Percentiles rank a stretch among this genome's conserved stretches.
These are phyloP conservation scores for Squalus acanthias DNA, from an alignment of 2,797 vertebrate genomes.

Conservation along the genomic window DNA sequence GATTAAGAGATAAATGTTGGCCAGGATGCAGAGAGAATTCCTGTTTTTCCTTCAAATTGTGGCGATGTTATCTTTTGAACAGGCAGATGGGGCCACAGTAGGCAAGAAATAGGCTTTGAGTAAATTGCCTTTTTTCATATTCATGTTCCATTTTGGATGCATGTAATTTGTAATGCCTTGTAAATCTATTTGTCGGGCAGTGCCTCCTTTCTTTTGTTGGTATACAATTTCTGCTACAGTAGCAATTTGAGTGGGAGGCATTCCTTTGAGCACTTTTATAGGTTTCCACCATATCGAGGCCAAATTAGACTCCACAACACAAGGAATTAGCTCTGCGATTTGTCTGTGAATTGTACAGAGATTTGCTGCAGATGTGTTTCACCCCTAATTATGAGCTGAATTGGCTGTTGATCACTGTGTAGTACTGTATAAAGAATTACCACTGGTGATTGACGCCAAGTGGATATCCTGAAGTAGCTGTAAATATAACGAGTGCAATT, in stretches of 20 bases:
- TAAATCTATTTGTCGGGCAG: too few relatives aligned
- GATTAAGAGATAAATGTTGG: not conserved
- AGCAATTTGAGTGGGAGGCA: not conserved
- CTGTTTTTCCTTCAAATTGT: not conserved
- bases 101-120: not conserved
- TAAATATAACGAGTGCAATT: not conserved
- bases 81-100: not conserved
- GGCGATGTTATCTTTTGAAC: not conserved
- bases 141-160: not conserved
- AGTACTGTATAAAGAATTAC: not conserved
- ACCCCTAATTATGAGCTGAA: not conserved
- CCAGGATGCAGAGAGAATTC: not conserved
- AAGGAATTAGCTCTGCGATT: constrained; percentile 2
- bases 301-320: not conserved
- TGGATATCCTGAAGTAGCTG: not conserved
- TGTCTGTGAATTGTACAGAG: not conserved
- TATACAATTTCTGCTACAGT: not conserved
- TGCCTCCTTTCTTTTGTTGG: not conserved
- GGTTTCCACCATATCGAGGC: not conserved
- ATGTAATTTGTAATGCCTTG: not conserved
- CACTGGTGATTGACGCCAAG: not conserved
- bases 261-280: not conserved
- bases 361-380: constrained; percentile 29
- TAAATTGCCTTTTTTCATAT: not conserved
- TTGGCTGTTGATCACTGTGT: not conserved